Base-by-base conservation (phyloP, 2,113 vertebrate genomes). In the Peromyscus maniculatus region DNA sequence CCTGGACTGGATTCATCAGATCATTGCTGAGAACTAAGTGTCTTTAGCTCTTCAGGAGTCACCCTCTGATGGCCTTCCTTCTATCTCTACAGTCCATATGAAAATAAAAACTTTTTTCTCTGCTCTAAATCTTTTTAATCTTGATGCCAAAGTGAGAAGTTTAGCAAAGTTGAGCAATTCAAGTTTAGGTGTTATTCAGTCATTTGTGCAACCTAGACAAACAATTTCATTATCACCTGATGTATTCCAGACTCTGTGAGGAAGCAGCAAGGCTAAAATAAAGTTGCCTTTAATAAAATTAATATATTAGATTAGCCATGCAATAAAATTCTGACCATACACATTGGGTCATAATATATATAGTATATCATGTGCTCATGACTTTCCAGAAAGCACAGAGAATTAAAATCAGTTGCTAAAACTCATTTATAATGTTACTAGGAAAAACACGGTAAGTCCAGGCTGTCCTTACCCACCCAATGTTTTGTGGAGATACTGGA, bases 1-100 rank as follows among this genome's bases (percentile, higher is more conserved):
- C 5, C 69, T 98, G 22, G 8, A 36, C 66, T 99, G 99, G 99
- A 99, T 99, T 83, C 0, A 98, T 43, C 49, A 98, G 7, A 98
- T 96, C 89, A 91, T 99, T 2, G 97, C 93, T 3, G 84, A 94
- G 21, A 94, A 99, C 96, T 97, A 67, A 94, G 59, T 64, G 26
- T 15, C 24, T 28, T 64, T 62, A 62, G 39, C 6, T 59, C 1
- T 16, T 59, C 7, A 43, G 13, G 22, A 17, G 4, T 84, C 12
- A 43, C 59, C 1, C 3, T 4, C 24, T 46, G 7, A 15, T 19
- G n/a, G 28, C n/a, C 59, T 66, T 84, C 8, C 24, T 86, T 43
- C n/a, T 86, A 5, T 86, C 59, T 39, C 82, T 86, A 39, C 64
- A 43, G 46, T 46, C 15, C 7, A 43, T 64, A 11, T 46, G 55